Base-by-base conservation (phyloP, 1,140 invertebrate genomes). In the Condylostylus longicornis region DNA sequence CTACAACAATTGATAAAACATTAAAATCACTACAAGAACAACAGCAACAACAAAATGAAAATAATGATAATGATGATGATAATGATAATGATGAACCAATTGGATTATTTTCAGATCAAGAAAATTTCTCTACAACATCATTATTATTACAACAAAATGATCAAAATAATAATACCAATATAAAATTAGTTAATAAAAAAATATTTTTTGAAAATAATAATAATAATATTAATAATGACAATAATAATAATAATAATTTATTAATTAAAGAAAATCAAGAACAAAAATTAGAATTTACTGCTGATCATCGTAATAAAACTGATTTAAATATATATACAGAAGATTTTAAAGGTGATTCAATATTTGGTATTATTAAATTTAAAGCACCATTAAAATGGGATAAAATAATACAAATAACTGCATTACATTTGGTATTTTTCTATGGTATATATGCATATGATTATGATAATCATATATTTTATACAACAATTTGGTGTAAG, bases 351-450 rank as follows among this genome's bases (percentile, higher is more conserved):
- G 55, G 55, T 20, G 53, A 55, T 21, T 46, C 41, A 9, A 38
- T 58, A 5, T 37, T 58, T 2, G 56, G 56, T 19, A 40, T 44
- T 15, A n/a, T n/a, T n/a, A 41, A 57, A 23, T 51, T 60, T 18
- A 40, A 59, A 23, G 59, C 61, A 1, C 50, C 58, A 0, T 44
- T 65, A 2, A 62, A 62, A 33, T 66, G 64, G 63, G 45, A 49
- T 22, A 63, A 64, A 50, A 49, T 63, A 28, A 56, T 63, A 20
- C 43, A 50, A 41, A 62, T 65, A 18, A 45, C 37, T 10, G 32
- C 59, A 17, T 41, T 57, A 17, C 62, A 64, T 33, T 20, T 64
- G 5, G 38, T 44, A 5, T 38, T 37, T 3, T 0, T 55, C 3
- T 25, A 51, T n/a, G 43, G 45, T 21, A 10, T 61, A 10, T 0